These are phyloP conservation scores for Magallana angulata DNA, from an alignment of 1,140 invertebrate genomes.

Conservation along the genomic window DNA sequence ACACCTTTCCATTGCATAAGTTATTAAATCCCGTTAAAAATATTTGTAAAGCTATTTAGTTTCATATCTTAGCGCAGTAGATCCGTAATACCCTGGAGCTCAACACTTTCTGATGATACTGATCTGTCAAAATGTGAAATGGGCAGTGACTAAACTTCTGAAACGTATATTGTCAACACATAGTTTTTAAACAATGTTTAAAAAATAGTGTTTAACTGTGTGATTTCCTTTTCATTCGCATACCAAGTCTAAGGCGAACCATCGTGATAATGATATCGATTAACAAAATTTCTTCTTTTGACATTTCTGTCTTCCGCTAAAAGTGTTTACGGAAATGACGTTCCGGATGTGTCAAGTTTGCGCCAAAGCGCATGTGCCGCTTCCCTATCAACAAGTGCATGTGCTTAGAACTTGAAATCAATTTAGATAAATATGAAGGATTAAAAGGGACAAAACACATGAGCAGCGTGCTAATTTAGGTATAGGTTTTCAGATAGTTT, in stretches of 20 bases:
- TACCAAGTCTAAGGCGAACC: background rate
- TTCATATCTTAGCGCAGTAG: background rate
- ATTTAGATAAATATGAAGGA: too few species aligned
- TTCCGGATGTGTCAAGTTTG: slow-evolving; percentile 11
- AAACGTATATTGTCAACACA: background rate
- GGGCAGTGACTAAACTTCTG: background rate
- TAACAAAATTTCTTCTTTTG: slow-evolving; percentile 34
- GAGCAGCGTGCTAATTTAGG: too few species aligned
- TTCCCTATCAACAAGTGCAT: slow-evolving; percentile 57
- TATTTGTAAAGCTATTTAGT: too few species aligned
- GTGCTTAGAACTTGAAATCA: background rate
- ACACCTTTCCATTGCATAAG: background rate
- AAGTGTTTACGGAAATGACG: slow-evolving; percentile 72
- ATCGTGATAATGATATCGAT: slow-evolving; percentile 4
- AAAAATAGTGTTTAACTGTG: background rate
- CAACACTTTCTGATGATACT: background rate
- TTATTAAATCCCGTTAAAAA: too few species aligned
- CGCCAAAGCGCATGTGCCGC: slow-evolving; percentile 53
- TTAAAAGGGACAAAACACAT: too few species aligned
- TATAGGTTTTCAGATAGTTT: too few species aligned
- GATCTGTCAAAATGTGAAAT: slow-evolving; percentile 30
- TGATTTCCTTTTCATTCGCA: background rate
- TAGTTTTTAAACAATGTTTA: background rate
- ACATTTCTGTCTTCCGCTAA: slow-evolving; percentile 58
- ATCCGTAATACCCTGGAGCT: background rate